Evolutionary conservation across 2,113 vertebrate species (phyloP), one percentile per base, ranked within the genome.

Genomic region (Pangasianodon hypophthalmus): DNA sequence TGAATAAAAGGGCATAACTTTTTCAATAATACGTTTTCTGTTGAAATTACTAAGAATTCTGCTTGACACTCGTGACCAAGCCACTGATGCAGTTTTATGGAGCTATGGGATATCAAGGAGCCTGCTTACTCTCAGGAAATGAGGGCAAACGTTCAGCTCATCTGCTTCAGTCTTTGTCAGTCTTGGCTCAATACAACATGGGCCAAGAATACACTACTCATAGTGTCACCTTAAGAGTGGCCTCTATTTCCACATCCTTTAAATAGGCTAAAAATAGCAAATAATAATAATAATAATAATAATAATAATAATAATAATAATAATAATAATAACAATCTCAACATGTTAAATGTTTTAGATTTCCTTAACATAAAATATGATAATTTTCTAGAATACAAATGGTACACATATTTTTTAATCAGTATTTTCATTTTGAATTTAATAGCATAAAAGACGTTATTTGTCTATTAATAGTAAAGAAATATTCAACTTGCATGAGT

Each of bases 131-230:
- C 73, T 88, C 14, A 83, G 93, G 92, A 95, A 94, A 92, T 92
- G 88, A 93, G 92, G 90, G 90, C 91, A 95, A 94, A 95, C 92
- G 85, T 91, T 94, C 91, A 90, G 62, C 88, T 91, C 93, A 92
- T 95, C 91, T 91, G 88, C 88, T 86, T 89, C 73, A 83, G 84
- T 93, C 88, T 67, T 93, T 92, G 93, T 93, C 92, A 77, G 90
- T 93, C 90, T 91, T 92, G 92, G 94, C 90, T 93, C 91, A 93
- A 90, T 84, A 86, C 90, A 93, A 92, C 90, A 89, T 92, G 91
- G 92, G 89, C 84, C 90, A 89, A 88, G 71, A 93, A 54, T 62
- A 64, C 75, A 88, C 79, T 75, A 69, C 87, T 83, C 58, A 90
- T 81, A 90, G 69, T 69, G 37, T 81, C 86, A 87, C 87, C 10